phyloP scores from a whole-genome alignment of 2,113 vertebrate genomes.

The Lophura nycthemera region DNA sequence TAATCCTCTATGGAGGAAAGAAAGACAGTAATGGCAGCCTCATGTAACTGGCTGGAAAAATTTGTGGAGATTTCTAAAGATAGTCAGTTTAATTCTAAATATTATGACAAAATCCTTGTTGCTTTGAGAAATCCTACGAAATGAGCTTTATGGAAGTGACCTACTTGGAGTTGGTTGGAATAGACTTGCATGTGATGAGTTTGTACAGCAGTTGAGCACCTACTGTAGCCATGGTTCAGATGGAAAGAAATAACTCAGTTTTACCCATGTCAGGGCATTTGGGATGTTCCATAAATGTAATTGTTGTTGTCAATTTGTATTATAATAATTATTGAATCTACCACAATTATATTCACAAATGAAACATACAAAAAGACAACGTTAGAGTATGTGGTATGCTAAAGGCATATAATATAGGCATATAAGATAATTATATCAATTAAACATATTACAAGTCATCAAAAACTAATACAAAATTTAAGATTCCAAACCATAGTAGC shows the following conservation, averaged over 20 bases:
- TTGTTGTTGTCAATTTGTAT: not conserved
- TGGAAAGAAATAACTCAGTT: not conserved
- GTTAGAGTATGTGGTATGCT: not conserved
- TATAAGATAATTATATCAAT: not conserved
- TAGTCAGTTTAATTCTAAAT: constrained; percentile 33
- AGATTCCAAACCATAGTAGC: not conserved
- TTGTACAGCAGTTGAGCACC: not conserved
- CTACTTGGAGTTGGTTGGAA: not conserved
- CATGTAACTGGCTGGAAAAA: constrained; percentile 14
- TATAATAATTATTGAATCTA: not conserved
- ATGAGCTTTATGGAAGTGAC: not conserved
- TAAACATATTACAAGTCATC: not conserved
- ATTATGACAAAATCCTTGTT: constrained; percentile 13
- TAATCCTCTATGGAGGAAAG: not conserved
- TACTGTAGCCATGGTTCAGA: not conserved
- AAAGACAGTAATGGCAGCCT: not conserved
- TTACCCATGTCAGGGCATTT: not conserved
- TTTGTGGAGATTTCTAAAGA: constrained; percentile 10
- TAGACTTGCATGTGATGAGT: not conserved
- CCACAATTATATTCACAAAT: not conserved
- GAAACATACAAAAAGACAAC: not conserved
- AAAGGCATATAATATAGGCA: not conserved
- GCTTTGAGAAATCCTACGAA: constrained; percentile 7
- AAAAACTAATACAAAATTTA: not conserved
- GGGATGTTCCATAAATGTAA: not conserved